Conservation (phyloP, 2,888 invertebrate genomes). For the Phasia obesa region DNA sequence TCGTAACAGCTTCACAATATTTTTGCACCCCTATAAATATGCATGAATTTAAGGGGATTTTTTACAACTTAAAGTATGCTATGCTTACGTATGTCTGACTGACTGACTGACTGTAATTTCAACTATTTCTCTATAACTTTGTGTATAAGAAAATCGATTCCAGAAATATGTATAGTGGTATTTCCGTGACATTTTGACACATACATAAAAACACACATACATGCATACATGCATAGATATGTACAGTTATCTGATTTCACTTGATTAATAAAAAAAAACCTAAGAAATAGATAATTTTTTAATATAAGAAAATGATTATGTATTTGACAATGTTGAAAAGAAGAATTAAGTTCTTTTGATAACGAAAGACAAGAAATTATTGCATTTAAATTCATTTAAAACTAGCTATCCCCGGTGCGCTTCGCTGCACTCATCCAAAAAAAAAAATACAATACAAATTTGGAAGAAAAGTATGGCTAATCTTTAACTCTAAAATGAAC, state of each 20-base stretch:
- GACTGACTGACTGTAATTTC: neutral
- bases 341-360: neutral
- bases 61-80: constrained; percentile 10
- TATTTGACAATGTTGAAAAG: neutral
- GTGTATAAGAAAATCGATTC: constrained; percentile 9
- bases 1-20: neutral
- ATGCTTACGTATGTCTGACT: neutral
- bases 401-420: no score
- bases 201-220: no score
- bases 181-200: neutral
- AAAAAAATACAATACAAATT: no score
- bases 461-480: no score
- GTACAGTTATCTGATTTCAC: neutral
- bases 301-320: neutral
- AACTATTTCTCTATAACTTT: neutral
- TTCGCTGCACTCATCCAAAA: no score
- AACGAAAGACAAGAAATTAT: no score
- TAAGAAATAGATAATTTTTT: neutral
- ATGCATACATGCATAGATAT: neutral
- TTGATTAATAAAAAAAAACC: neutral
- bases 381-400: no score
- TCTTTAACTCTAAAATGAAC: no score
- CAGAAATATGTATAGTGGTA: neutral
- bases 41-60: constrained; percentile 11
- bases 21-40: constrained; percentile 28